Evolutionary conservation across 2,797 vertebrate genomes (phyloP).

Genomic region (Rhinella marina): DNA sequence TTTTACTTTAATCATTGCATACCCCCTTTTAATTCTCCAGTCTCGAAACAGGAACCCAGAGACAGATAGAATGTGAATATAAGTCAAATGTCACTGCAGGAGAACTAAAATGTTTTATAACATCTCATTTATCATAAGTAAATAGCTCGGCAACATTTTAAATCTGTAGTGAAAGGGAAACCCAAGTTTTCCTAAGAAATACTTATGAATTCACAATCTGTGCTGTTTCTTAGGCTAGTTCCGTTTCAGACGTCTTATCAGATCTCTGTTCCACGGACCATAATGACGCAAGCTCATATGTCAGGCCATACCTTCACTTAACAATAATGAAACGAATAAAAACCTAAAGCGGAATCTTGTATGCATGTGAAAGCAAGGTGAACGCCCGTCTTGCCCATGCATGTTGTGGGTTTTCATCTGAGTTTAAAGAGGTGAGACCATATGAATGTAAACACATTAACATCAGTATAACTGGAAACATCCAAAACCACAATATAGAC

Average conservation of each 20-base stretch:
- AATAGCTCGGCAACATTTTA: background rate
- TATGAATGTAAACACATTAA: slow-evolving; percentile 42
- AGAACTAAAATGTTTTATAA: background rate
- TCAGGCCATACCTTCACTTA: background rate
- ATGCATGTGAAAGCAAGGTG: background rate
- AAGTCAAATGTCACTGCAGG: background rate
- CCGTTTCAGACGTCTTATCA: slow-evolving; percentile 2
- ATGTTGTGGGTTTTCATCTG: slow-evolving; percentile 8
- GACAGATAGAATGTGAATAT: background rate
- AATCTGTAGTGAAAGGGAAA: background rate
- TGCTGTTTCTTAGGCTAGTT: background rate
- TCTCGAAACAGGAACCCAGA: background rate
- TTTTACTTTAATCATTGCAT: background rate
- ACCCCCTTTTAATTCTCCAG: background rate
- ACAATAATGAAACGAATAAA: background rate
- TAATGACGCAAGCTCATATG: background rate
- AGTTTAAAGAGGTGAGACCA: slow-evolving; percentile 32
- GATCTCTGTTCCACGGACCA: background rate
- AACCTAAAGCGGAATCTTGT: background rate
- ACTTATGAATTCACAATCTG: background rate
- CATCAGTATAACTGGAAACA: slow-evolving; percentile 15
- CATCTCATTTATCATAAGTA: slow-evolving; percentile 14
- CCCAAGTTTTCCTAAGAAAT: background rate
- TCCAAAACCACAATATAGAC: slow-evolving; percentile 33
- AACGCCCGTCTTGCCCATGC: background rate